Base-by-base conservation (phyloP, 2,113 vertebrate genomes). In the Aegotheles bennettii region DNA sequence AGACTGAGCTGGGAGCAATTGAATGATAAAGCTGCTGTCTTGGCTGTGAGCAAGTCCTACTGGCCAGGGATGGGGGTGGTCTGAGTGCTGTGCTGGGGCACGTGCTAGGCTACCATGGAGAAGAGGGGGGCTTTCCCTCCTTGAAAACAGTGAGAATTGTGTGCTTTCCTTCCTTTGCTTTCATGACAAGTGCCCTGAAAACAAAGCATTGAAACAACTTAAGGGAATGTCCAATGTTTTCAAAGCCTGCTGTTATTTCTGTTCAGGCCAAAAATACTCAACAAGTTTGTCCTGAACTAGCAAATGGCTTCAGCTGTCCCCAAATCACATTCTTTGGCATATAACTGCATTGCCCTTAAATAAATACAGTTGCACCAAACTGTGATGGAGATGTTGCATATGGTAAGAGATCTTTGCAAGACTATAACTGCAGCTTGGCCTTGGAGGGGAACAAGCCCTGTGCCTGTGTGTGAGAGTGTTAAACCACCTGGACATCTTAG, bases 301-400 rank as follows among this genome's bases (percentile, higher is more conserved):
- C n/a, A 95, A 91, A 93, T 33, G 31, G 31, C 47, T 95, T 92
- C 65, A 82, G 47, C 73, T 94, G 45, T 89, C 91, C 80, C 63
- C 38, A 74, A 18, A 51, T 16, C 29, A 29, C 26, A 24, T 91
- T 95, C 47, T 71, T 82, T 89, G 81, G 40, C 43, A 87, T 64
- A 56, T 81, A 48, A 53, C 25, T 88, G 31, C 54, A 10, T 19
- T 67, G 47, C 54, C 43, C 20, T 10, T 77, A 36, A 90, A 50
- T n/a, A 83, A 90, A 65, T 31, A 51, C 1, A 2, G 8, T 91
- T 90, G 67, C 40, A 67, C n/a, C 5, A 6, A 89, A 56, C 67
- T 90, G 82, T 63, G 73, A 33, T 84, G 35, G 64, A 93, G 69
- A 24, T 1, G 2, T 36, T 88, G 71, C 21, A 7, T 35, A 29